These are phyloP conservation scores for Heterotis niloticus DNA, from an alignment of 2,113 vertebrate genomes.

Conservation along the genomic window DNA sequence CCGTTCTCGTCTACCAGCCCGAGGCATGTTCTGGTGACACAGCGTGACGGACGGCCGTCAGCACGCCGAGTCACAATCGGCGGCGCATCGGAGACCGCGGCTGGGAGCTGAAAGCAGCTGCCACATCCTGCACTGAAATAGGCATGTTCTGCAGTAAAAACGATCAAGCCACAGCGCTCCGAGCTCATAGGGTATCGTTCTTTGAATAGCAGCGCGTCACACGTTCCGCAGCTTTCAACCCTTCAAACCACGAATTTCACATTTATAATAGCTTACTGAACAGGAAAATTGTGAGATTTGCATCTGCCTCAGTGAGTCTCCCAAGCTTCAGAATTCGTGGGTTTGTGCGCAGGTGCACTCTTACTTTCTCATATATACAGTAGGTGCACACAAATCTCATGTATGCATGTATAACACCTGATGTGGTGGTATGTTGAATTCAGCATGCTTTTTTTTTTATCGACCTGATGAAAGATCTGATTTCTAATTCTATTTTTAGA, in stretches of 20 bases:
- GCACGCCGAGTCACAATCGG: neutral
- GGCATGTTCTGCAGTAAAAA: neutral
- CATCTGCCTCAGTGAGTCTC: no score
- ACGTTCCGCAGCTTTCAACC: neutral
- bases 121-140: neutral
- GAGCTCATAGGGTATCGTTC: slow-evolving; percentile 4
- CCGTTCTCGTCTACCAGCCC: neutral
- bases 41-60: neutral
- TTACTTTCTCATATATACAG: no score
- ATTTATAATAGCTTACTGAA: neutral
- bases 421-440: no score
- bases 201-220: neutral
- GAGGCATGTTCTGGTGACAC: neutral
- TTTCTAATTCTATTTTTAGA: no score
- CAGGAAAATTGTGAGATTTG: no score
- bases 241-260: neutral
- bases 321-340: no score
- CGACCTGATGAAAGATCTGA: no score
- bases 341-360: no score
- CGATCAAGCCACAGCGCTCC: neutral
- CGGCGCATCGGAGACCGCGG: neutral
- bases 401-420: no score
- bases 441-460: no score
- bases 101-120: neutral
- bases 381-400: no score